Evolutionary conservation across 2,113 vertebrate genomes (phyloP).

Genomic region (Ursus arctos): DNA sequence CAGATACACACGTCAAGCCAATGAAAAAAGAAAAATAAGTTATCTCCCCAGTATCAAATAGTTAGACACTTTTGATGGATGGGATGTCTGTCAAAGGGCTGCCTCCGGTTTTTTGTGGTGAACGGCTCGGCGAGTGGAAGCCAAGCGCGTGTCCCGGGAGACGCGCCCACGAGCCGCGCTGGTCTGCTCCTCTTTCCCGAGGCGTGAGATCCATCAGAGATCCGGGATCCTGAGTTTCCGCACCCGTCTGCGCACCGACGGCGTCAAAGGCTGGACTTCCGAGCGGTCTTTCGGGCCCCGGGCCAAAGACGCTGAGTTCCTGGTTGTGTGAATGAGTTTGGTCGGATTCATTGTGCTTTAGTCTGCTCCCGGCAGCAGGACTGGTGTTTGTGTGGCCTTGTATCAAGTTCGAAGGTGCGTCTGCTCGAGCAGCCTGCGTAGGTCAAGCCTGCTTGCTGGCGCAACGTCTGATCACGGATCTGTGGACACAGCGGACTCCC

Average conservation of each 20-base stretch:
- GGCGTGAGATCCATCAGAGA: rapidly evolving
- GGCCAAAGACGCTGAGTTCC: conserved; percentile 69
- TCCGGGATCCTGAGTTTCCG: rapidly evolving
- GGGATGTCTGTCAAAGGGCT: conserved; percentile 60
- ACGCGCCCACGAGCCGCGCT: rapidly evolving
- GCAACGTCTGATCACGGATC: rapidly evolving
- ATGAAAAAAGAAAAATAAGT: conserved; percentile 83
- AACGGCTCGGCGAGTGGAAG: conserved; percentile 55
- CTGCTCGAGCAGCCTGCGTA: conserved; percentile 70
- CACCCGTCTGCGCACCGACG: rapidly evolving
- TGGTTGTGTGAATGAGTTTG: conserved; percentile 80
- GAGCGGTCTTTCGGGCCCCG: rapidly evolving
- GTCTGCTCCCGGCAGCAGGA: conserved; percentile 76
- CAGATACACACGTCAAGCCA: conserved; percentile 85
- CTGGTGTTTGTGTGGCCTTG: conserved; percentile 71
- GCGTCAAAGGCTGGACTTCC: neutral
- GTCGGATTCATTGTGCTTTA: conserved; percentile 90
- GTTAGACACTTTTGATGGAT: conserved; percentile 80
- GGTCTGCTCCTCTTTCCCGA: neutral
- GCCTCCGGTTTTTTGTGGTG: conserved; percentile 70
- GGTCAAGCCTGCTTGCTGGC: neutral
- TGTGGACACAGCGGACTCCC: neutral
- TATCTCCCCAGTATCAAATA: conserved; percentile 82
- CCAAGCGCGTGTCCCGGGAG: neutral
- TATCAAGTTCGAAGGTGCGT: conserved; percentile 84